Percentiles rank a stretch among this genome's conserved stretches.
phyloP scores from a whole-genome alignment of 2,888 invertebrate genomes.

The Cerceris rybyensis region DNA sequence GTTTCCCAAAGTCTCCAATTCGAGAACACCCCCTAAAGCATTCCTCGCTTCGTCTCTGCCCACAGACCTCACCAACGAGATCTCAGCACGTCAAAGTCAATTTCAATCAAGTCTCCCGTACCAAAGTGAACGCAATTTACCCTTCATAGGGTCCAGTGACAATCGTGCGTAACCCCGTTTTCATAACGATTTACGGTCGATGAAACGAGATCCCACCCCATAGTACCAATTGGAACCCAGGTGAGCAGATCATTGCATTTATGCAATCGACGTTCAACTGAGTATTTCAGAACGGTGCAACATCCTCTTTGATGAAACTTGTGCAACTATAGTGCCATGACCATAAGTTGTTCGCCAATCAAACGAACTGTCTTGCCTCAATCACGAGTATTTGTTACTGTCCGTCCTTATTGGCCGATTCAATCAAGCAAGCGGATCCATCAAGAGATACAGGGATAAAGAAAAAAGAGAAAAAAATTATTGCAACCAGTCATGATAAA shows the following conservation, averaged over 20 bases:
- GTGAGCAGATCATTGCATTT: neutral
- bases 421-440: neutral
- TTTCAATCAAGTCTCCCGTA: neutral
- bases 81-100: neutral
- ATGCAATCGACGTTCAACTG: neutral
- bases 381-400: no score
- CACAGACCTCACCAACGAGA: no score
- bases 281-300: no score
- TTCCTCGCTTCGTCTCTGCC: no score
- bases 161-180: constrained; percentile 1
- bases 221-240: constrained; percentile 5
- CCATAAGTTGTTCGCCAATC: no score
- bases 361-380: no score
- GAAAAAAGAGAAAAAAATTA: neutral
- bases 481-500: no score
- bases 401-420: no score
- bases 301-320: no score
- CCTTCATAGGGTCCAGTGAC: neutral
- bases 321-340: no score
- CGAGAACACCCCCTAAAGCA: no score
- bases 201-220: neutral
- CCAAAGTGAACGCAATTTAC: neutral
- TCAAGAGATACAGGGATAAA: neutral
- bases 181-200: neutral
- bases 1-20: no score